phyloP scores from a whole-genome alignment of 2,888 invertebrate species.

The Chaetogeoica ovagalla region DNA sequence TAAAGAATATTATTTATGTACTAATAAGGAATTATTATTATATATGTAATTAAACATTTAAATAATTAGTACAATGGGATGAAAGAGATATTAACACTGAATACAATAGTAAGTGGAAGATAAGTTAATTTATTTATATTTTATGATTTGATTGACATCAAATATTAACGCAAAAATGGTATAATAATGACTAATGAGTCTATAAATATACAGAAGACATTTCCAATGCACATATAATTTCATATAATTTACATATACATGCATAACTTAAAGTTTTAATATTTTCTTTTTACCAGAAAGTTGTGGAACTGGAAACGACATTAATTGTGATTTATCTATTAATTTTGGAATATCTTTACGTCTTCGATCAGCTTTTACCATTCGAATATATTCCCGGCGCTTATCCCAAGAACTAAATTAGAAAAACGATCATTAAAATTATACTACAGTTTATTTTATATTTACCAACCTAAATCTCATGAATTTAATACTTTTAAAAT shows the following conservation, averaged over 20 bases:
- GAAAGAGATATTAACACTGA: not conserved
- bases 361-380: slow-evolving; percentile 53
- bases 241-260: too few species aligned
- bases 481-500: slow-evolving; percentile 53
- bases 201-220: too few species aligned
- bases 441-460: not conserved
- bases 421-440: not conserved
- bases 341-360: slow-evolving; percentile 42
- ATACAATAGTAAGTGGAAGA: not conserved
- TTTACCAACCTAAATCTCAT: slow-evolving; percentile 47
- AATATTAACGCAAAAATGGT: too few species aligned
- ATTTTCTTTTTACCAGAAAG: slow-evolving; percentile 4
- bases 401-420: slow-evolving; percentile 54
- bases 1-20: too few species aligned
- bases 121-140: too few species aligned
- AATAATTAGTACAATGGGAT: too few species aligned
- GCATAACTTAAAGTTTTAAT: too few species aligned
- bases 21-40: too few species aligned
- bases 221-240: too few species aligned
- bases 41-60: too few species aligned
- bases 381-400: slow-evolving; percentile 53
- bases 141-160: too few species aligned
- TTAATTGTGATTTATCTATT: slow-evolving; percentile 44
- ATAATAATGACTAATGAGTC: too few species aligned
- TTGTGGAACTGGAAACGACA: slow-evolving; percentile 36